Evolutionary conservation across 2,888 invertebrate genomes (phyloP).

Genomic region (Leptinotarsa haldemani): DNA sequence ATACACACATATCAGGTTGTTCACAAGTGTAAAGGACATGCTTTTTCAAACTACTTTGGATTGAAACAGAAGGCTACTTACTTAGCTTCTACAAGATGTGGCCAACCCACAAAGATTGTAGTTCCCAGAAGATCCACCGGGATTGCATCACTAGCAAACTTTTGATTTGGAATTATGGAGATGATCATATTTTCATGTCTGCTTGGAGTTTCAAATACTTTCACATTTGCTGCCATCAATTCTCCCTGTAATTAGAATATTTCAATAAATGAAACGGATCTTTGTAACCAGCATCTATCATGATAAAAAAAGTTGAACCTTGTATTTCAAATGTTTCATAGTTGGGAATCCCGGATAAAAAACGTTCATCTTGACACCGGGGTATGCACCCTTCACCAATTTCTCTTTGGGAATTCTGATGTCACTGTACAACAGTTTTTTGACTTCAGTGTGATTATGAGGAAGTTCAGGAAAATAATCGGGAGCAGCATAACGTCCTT

Average conservation of each 20-base stretch:
- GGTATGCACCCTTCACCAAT: conserved; percentile 78
- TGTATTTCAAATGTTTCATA: conserved; percentile 84
- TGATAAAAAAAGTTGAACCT: conserved; percentile 65
- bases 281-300: no score
- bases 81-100: conserved; percentile 89
- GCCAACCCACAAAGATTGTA: conserved; percentile 89
- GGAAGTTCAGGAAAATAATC: conserved; percentile 73
- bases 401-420: conserved; percentile 70
- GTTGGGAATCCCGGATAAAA: conserved; percentile 94
- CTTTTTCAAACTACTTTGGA: not conserved
- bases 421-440: conserved; percentile 69
- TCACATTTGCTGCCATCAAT: conserved; percentile 78
- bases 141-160: conserved; percentile 59
- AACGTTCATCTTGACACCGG: conserved; percentile 75
- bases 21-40: no score
- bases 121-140: conserved; percentile 74
- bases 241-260: conserved; percentile 52
- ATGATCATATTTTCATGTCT: conserved; percentile 87
- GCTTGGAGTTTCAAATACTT: conserved; percentile 89
- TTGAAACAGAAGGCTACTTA: conserved; percentile 61
- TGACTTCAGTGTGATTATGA: conserved; percentile 71
- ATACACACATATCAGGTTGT: no score
- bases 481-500: conserved; percentile 72
- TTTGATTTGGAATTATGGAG: conserved; percentile 67
- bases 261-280: not conserved